phyloP scores from a whole-genome alignment of 2,797 vertebrate genomes.

The Vespertilio murinus region DNA sequence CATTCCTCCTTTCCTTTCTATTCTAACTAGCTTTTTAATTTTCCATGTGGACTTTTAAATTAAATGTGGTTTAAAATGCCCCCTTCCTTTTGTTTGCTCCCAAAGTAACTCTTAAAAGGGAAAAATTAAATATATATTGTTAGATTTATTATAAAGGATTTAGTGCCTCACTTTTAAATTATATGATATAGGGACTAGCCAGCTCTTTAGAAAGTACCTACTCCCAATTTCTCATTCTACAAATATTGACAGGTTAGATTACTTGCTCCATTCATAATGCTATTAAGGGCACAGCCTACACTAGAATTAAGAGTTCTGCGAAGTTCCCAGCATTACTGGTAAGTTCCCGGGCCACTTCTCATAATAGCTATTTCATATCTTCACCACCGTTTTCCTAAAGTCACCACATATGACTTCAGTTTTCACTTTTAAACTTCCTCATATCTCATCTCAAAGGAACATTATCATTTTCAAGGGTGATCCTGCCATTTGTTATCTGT shows the following conservation, averaged over 20 bases:
- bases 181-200: background rate
- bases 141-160: constrained; percentile 29
- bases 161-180: constrained; percentile 12
- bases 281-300: background rate
- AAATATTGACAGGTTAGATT: constrained; percentile 23
- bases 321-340: background rate
- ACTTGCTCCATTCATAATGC: constrained; percentile 12
- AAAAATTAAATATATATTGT: constrained; percentile 36
- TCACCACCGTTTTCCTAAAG: constrained; percentile 1
- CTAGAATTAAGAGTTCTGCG: background rate
- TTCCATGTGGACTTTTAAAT: constrained; percentile 8
- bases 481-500: background rate
- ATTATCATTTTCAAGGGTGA: background rate
- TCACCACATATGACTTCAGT: background rate
- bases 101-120: background rate
- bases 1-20: background rate
- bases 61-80: constrained; percentile 11
- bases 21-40: constrained; percentile 37
- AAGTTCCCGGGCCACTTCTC: background rate
- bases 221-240: background rate
- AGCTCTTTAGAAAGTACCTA: constrained; percentile 52
- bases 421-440: background rate
- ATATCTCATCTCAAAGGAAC: background rate
- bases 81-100: background rate
- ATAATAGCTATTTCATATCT: background rate